Evolutionary conservation across 2,888 invertebrate species (phyloP).

Genomic region (Diarsia dahlii): DNA sequence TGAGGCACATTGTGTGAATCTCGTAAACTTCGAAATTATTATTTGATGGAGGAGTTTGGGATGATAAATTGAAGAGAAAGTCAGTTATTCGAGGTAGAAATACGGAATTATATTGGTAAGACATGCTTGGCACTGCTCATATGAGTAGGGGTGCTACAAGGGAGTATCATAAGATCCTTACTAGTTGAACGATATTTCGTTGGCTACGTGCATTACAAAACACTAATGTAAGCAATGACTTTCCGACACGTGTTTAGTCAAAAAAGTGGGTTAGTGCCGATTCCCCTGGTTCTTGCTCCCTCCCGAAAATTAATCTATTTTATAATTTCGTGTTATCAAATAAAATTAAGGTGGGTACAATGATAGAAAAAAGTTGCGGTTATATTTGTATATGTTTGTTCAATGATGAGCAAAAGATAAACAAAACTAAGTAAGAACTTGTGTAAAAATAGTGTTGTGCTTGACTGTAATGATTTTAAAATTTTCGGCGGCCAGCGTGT

Average conservation of each 20-base stretch:
- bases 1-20: constrained; percentile 60
- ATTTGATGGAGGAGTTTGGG: not conserved
- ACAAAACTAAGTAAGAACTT: too few species aligned
- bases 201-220: not conserved
- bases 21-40: not conserved
- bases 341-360: too few species aligned
- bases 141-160: constrained; percentile 12
- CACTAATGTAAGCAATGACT: not conserved
- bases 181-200: not conserved
- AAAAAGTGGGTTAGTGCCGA: not conserved
- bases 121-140: not conserved
- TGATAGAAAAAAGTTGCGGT: too few species aligned
- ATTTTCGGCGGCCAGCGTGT: too few species aligned
- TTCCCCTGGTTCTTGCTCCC: too few species aligned
- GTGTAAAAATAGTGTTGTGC: too few species aligned
- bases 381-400: too few species aligned
- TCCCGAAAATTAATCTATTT: too few species aligned
- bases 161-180: not conserved
- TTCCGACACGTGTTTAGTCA: not conserved
- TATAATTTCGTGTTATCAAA: too few species aligned
- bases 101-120: not conserved
- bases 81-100: not conserved
- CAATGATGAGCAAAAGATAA: too few species aligned
- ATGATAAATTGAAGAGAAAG: not conserved
- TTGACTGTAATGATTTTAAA: too few species aligned